A percentile compares a stretch with the other conserved stretches of the same genome.
phyloP scores from a whole-genome alignment of 1,140 invertebrate species.

The Anoplophora glabripennis region DNA sequence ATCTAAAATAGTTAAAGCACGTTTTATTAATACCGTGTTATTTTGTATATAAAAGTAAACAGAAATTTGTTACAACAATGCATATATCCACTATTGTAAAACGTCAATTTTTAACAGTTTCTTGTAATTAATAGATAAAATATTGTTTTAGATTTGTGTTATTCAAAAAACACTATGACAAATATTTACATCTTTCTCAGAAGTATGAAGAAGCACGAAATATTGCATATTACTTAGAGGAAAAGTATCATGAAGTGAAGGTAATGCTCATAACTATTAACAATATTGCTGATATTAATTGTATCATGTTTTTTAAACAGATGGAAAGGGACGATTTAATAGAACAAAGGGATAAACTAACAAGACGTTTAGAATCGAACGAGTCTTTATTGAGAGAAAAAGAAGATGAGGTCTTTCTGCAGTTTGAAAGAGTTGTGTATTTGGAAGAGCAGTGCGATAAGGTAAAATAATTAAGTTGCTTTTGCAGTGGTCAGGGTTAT shows the following conservation, averaged over 20 bases:
- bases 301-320: conserved; percentile 42
- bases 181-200: conserved; percentile 59
- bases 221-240: conserved; percentile 62
- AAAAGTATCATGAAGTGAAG: conserved; percentile 67
- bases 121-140: no score
- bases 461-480: conserved; percentile 36
- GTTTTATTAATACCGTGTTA: no score
- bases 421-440: conserved; percentile 58
- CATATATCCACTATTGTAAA: no score
- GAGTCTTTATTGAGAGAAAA: conserved; percentile 58
- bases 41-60: no score
- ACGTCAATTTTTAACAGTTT: no score
- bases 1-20: no score
- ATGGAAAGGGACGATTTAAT: conserved; percentile 58
- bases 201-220: conserved; percentile 63
- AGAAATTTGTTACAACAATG: no score
- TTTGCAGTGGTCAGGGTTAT: no score
- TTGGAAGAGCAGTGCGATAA: conserved; percentile 61
- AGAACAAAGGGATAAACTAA: conserved; percentile 51
- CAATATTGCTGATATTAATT: neutral
- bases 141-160: conserved; percentile 65
- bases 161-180: conserved; percentile 65
- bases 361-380: conserved; percentile 54
- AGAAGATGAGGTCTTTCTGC: conserved; percentile 62
- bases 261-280: conserved; percentile 46